These are phyloP conservation scores for Myzus persicae DNA, from an alignment of 1,140 invertebrate species.

Conservation along the genomic window DNA sequence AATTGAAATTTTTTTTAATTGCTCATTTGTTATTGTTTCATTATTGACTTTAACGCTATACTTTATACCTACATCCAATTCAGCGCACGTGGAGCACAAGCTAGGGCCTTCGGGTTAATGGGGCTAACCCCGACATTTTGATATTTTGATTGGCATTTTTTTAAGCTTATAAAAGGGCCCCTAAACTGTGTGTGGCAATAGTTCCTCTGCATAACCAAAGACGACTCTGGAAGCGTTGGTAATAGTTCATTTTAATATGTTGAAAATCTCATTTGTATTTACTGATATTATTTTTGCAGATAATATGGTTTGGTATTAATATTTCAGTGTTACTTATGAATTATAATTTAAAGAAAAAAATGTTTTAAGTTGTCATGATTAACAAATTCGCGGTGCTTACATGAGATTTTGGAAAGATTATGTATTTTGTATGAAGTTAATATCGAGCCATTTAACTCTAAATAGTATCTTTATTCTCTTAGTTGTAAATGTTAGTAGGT, in stretches of 20 bases:
- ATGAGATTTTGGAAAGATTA: not conserved
- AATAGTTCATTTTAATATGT: not conserved
- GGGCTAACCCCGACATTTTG: too few species aligned
- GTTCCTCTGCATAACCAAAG: too few species aligned
- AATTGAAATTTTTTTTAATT: not conserved
- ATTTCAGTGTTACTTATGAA: not conserved
- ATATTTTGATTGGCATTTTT: too few species aligned
- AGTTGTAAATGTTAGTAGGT: not conserved
- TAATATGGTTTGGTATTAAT: not conserved
- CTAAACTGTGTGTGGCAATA: too few species aligned
- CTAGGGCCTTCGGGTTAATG: too few species aligned
- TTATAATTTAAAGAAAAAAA: not conserved
- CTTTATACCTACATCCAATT: too few species aligned
- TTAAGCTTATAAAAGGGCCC: too few species aligned
- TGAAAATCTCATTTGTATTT: not conserved
- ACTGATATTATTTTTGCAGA: not conserved
- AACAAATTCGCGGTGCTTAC: not conserved
- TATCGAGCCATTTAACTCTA: not conserved
- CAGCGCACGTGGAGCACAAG: too few species aligned
- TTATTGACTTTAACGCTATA: not conserved
- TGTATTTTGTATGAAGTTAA: not conserved
- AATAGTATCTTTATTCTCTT: not conserved
- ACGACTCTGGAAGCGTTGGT: not conserved
- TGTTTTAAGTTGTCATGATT: not conserved
- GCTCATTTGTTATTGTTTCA: not conserved